Base-by-base conservation (phyloP, 2,888 invertebrate genomes). In the Pherbina coryleti region DNA sequence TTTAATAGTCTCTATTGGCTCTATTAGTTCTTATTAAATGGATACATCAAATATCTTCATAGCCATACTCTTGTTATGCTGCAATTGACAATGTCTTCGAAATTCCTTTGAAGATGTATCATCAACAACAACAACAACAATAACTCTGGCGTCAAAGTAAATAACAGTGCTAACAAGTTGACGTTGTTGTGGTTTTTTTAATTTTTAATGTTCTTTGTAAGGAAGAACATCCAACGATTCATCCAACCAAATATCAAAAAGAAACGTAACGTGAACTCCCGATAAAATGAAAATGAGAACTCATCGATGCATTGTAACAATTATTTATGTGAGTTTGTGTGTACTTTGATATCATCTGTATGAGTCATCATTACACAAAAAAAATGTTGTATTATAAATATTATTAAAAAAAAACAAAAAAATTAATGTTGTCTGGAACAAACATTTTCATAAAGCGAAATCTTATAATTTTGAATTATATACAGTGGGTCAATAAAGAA, bases 121-220 rank as follows among this genome's bases (percentile, higher is more conserved):
- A 64, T 55, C 55, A 53, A 28, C n/a, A 66, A 66, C 66, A 34
- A 53, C 75, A 66, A 31, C 53, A 66, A 22, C 31, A 37, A 55
- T 5, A 67, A 37, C n/a, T n/a, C n/a, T n/a, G n/a, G n/a, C 55
- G 71, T 31, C 71, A 71, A 71, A 55, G 71, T 71, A 71, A 71
- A 71, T 55, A 55, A 71, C 55, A 57, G 44, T 70, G 19, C 9
- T 44, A 67, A 8, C 31, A 49, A 17, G 51, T 75, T 55, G 22
- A 34, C 4, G 11, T 44, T 31, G 64, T 64, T 37, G 49, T 69
- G 31, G 60, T n/a, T 17, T 1, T 71, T 0, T 14, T 55, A 53
- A n/a, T n/a, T n/a, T 14, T 70, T 14, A 22, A 34, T 77, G 44
- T 44, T 77, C 11, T 64, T 28, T 19, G 14, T 69, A 37, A 55